These are phyloP conservation scores for Solen grandis DNA, from an alignment of 1,140 invertebrate species.

Conservation along the genomic window DNA sequence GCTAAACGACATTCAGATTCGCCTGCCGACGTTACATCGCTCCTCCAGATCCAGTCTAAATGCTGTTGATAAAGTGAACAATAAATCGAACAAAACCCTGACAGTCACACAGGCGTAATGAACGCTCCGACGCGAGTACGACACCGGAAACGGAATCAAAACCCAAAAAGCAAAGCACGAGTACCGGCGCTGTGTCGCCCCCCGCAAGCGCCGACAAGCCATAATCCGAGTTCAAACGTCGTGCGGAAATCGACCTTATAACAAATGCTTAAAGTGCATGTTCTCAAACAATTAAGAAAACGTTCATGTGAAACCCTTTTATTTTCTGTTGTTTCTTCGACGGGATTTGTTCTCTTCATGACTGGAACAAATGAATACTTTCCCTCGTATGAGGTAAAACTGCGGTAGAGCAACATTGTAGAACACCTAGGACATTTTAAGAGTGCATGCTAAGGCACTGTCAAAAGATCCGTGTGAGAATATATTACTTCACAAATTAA, in stretches of 20 bases:
- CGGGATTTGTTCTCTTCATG: neutral
- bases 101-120: constrained; percentile 76
- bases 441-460: neutral
- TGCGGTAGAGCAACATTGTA: too few species aligned
- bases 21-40: constrained; percentile 76
- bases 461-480: too few species aligned
- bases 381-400: neutral
- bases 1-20: constrained; percentile 82
- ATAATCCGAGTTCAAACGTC: constrained; percentile 66
- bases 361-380: neutral
- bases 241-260: constrained; percentile 76
- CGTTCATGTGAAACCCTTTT: neutral
- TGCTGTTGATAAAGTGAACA: constrained; percentile 68
- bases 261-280: constrained; percentile 39
- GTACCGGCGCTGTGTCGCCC: constrained; percentile 65
- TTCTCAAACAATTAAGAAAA: constrained; percentile 11
- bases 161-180: constrained; percentile 65
- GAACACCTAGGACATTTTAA: neutral
- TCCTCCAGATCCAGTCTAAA: constrained; percentile 78
- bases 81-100: constrained; percentile 70
- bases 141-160: constrained; percentile 74
- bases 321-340: neutral
- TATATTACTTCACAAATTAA: too few species aligned
- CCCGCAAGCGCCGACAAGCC: constrained; percentile 24
- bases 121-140: constrained; percentile 72